Conservation (phyloP, 2,113 vertebrate species). For the Megaceryle maxima region DNA sequence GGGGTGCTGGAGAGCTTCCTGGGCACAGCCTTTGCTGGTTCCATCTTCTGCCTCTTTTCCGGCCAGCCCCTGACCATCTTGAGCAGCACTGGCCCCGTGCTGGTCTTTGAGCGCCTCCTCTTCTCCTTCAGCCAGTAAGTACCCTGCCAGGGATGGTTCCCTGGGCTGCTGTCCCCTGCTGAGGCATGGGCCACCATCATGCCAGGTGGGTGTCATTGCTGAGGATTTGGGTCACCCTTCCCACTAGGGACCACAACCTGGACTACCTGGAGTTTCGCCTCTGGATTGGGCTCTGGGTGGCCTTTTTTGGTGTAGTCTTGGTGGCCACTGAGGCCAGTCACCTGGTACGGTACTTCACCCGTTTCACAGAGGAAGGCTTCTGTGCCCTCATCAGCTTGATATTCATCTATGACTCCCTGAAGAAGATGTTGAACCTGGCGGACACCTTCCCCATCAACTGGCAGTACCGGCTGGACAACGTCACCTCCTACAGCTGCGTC, state of each 20-base stretch:
- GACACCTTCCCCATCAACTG: slow-evolving; percentile 77
- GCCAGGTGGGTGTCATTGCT: rapidly evolving
- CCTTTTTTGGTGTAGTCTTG: slow-evolving; percentile 76
- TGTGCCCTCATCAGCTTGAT: slow-evolving; percentile 83
- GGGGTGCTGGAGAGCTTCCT: slow-evolving; percentile 82
- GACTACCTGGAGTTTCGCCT: slow-evolving; percentile 82
- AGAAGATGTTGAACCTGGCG: slow-evolving; percentile 80
- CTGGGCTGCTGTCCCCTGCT: too few relatives aligned
- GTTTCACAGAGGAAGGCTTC: slow-evolving; percentile 84
- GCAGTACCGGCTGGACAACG: slow-evolving; percentile 44
- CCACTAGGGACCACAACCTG: slow-evolving; percentile 71
- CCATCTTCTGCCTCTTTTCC: slow-evolving; percentile 77
- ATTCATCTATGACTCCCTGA: slow-evolving; percentile 80
- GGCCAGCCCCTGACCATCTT: slow-evolving; percentile 83
- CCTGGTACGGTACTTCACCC: slow-evolving; percentile 79
- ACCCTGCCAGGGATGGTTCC: rapidly evolving
- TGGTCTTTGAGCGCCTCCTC: slow-evolving; percentile 81
- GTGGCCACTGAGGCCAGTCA: slow-evolving; percentile 82
- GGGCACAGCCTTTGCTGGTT: slow-evolving; percentile 77
- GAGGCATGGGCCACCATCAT: neutral
- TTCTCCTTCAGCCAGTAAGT: slow-evolving; percentile 80
- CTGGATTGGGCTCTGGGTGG: slow-evolving; percentile 84
- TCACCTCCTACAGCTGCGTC: slow-evolving; percentile 70
- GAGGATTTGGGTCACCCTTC: neutral
- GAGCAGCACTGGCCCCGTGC: slow-evolving; percentile 79